Base-by-base conservation (phyloP, 1,140 invertebrate genomes). In the Drosophila mojavensis region DNA sequence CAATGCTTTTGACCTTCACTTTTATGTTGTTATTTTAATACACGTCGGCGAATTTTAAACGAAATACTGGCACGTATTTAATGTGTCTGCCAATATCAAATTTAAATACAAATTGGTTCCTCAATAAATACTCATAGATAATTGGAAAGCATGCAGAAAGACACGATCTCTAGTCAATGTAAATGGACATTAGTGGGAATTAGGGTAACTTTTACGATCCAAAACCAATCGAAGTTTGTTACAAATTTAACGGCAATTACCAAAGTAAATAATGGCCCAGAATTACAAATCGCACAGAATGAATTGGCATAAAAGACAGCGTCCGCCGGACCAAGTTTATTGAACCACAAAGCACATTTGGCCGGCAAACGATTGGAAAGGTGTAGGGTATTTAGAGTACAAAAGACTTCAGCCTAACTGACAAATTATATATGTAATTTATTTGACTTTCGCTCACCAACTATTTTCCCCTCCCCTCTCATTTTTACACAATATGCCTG, bases 171-270 rank as follows among this genome's bases (percentile, higher is more conserved):
- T 39, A 36, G 33, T 24, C 20, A 24, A 24, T 24, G 20, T 24
- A 24, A 24, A 3, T 24, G 20, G 20, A 0, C 33, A 10, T 7
- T 36, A 10, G 7, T 1, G 20, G 1, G 33, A 36, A 36, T 36
- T 30, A 1, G 28, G 4, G 33, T 5, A 6, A 36, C 33, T 47
- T 26, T 47, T 26, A n/a, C 33, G 13, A 20, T 24, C 11, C n/a
- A 11, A n/a, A 24, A 39, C 63, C 43, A 36, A 36, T 51, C 7
- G 47, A 36, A 79, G 72, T 86, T 72, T 54, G 67, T 66, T 81
- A 70, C 69, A 78, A 81, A 82, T 86, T 76, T 88, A 73, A 76
- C 65, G 83, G 79, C 82, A 88, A 88, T 86, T 86, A 79, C 64
- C 33, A 61, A 81, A 73, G 65, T 73, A 76, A 82, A 73, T 76